A percentile compares a stretch with the other conserved stretches of the same genome.
Conservation (phyloP, 1,140 invertebrate species). For the Tenebrio molitor region DNA sequence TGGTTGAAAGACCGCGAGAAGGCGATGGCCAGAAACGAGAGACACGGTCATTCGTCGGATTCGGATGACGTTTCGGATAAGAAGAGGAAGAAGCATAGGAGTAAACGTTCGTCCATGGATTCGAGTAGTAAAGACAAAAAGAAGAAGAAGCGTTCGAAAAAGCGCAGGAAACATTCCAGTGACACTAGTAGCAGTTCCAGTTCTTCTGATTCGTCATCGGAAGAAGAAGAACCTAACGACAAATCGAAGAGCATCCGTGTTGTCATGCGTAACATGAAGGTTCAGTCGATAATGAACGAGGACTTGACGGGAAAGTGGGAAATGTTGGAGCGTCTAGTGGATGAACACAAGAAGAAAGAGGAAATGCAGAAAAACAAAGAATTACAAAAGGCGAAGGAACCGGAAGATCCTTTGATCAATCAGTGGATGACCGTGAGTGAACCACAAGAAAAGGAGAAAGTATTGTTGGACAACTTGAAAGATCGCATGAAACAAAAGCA, state of each 20-base stretch:
- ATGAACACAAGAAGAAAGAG: slow-evolving; percentile 66
- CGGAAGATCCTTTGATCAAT: slow-evolving; percentile 70
- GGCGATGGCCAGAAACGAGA: slow-evolving; percentile 65
- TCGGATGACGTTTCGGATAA: slow-evolving; percentile 52
- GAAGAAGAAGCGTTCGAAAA: slow-evolving; percentile 65
- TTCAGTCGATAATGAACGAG: slow-evolving; percentile 68
- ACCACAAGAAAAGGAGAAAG: slow-evolving; percentile 71
- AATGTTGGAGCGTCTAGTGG: slow-evolving; percentile 66
- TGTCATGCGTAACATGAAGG: slow-evolving; percentile 76
- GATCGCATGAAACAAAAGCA: slow-evolving; percentile 67
- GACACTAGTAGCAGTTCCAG: slow-evolving; percentile 66
- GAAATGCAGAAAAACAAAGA: slow-evolving; percentile 50
- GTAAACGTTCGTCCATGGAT: slow-evolving; percentile 50
- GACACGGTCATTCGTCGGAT: slow-evolving; percentile 50
- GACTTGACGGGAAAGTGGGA: slow-evolving; percentile 65
- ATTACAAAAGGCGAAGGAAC: slow-evolving; percentile 58
- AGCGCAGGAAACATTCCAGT: slow-evolving; percentile 62
- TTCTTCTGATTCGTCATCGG: slow-evolving; percentile 69
- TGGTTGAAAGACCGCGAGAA: slow-evolving; percentile 86
- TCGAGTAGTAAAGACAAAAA: slow-evolving; percentile 60
- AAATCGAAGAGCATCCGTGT: slow-evolving; percentile 75
- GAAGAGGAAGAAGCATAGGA: slow-evolving; percentile 57
- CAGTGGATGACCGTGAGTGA: slow-evolving; percentile 75
- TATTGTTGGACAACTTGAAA: slow-evolving; percentile 73
- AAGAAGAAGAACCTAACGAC: slow-evolving; percentile 68